These are phyloP conservation scores for Rhinolophus ferrumequinum DNA, from an alignment of 2,113 vertebrate species.

Conservation along the genomic window DNA sequence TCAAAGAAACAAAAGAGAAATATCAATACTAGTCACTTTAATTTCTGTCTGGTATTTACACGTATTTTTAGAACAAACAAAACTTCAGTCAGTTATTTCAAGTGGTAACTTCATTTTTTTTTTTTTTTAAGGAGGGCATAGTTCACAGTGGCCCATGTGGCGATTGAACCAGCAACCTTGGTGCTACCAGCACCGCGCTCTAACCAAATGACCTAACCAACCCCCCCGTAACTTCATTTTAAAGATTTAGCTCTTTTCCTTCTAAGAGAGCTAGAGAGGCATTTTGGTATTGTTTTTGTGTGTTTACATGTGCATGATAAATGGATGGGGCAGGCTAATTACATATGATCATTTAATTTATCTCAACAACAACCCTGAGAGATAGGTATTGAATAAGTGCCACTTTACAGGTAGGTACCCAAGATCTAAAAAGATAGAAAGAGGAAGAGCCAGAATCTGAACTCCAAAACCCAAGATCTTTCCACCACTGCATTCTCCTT, in stretches of 20 bases:
- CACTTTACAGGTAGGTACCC: background rate
- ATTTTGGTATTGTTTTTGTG: background rate
- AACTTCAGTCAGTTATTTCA: conserved; percentile 49
- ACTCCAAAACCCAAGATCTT: background rate
- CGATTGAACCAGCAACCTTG: too few species aligned
- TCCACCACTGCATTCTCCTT: background rate
- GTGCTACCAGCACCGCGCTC: too few species aligned
- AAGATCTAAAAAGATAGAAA: background rate
- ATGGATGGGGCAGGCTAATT: background rate
- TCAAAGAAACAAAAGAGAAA: conserved; percentile 26
- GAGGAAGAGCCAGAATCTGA: conserved; percentile 7
- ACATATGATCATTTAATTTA: background rate
- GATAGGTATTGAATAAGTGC: background rate
- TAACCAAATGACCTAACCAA: too few species aligned
- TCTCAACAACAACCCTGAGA: background rate
- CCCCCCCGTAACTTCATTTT: background rate
- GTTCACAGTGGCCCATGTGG: too few species aligned
- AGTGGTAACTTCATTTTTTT: background rate
- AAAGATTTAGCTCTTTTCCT: conserved; percentile 5
- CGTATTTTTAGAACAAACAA: background rate
- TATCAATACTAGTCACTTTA: background rate
- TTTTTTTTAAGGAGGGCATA: too few species aligned
- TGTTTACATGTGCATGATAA: background rate
- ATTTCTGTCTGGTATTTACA: conserved; percentile 3
- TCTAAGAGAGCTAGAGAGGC: background rate